Base-by-base conservation (phyloP, 2,888 invertebrate genomes). In the Sarcophaga subvicina region DNA sequence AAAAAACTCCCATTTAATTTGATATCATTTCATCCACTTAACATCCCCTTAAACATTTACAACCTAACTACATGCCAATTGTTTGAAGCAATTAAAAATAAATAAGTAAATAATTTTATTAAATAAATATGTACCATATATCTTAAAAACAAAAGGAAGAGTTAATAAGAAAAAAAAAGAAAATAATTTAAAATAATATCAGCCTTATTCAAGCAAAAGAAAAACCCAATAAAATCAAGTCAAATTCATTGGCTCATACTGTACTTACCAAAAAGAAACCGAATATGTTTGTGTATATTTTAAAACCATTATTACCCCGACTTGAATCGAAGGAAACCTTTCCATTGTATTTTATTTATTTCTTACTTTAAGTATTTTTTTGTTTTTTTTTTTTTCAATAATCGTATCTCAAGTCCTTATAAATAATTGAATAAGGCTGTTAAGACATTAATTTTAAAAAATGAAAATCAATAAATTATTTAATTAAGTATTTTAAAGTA, bases 11-110 rank as follows among this genome's bases (percentile, higher is more conserved):
- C 37, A 37, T 37, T 37, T 6, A 37, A 37, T 27, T 27, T 27
- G 27, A 0, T 6, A 6, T 37, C 37, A 37, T 37, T 37, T 37
- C 37, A 37, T 37, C 2, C 37, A 37, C 10, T 37, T 2, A 37
- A 20, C 20, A 20, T 20, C 20, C 20, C 1, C 2, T 37, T 37
- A 37, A 37, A 37, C 37, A 37, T 37, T 37, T 37, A 37, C 37
- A 37, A 37, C 8, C 37, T 2, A 37, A 76, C 11, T 47, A 62
- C 27, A 78, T 47, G 91, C 91, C 91, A 91, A 91, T 91, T 91
- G 91, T 91, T 90, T 88, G 90, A 90, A 91, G 90, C 90, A 91
- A 91, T 91, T 91, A 66, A 14, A 76, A 64, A 54, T 45, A 47
- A 63, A 64, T 11, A n/a, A 49, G 22, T 10, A 8, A 37, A 10